These are phyloP conservation scores for Orthonyx spaldingii DNA, from an alignment of 2,113 vertebrate species.

Conservation along the genomic window DNA sequence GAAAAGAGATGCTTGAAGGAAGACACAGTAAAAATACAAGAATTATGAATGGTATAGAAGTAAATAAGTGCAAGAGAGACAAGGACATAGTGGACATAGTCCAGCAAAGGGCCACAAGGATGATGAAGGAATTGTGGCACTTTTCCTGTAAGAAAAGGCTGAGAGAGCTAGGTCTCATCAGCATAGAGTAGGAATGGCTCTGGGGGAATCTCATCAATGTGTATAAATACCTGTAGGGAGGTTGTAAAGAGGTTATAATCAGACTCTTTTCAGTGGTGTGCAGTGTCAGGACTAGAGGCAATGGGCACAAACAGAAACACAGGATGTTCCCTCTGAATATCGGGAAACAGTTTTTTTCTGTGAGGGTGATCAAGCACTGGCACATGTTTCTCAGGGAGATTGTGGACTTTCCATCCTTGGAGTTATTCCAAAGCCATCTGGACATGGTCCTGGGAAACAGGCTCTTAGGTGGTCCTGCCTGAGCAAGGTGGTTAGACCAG, in stretches of 20 bases:
- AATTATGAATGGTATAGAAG: background rate
- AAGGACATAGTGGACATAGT: background rate
- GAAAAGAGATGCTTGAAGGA: background rate
- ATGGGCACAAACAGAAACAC: background rate
- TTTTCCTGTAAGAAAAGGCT: background rate
- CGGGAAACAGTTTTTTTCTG: background rate
- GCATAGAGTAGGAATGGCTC: background rate
- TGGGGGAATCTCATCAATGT: background rate
- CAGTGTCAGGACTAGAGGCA: background rate
- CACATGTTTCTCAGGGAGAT: background rate
- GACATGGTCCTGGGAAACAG: background rate
- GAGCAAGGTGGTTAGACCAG: background rate
- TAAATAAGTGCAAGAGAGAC: background rate
- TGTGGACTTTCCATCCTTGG: background rate
- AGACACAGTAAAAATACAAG: background rate
- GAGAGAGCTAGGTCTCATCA: background rate
- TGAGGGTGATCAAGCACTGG: background rate
- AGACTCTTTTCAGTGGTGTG: background rate
- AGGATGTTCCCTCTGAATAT: background rate
- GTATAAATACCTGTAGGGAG: background rate
- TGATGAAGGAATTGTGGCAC: background rate
- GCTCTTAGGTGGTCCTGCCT: background rate
- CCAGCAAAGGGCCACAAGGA: background rate
- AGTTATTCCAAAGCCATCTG: background rate
- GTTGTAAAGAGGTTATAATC: background rate